Evolutionary conservation across 2,888 invertebrate species (phyloP), one percentile per base, ranked within the genome.

Genomic region (Caenorhabditis angaria): DNA sequence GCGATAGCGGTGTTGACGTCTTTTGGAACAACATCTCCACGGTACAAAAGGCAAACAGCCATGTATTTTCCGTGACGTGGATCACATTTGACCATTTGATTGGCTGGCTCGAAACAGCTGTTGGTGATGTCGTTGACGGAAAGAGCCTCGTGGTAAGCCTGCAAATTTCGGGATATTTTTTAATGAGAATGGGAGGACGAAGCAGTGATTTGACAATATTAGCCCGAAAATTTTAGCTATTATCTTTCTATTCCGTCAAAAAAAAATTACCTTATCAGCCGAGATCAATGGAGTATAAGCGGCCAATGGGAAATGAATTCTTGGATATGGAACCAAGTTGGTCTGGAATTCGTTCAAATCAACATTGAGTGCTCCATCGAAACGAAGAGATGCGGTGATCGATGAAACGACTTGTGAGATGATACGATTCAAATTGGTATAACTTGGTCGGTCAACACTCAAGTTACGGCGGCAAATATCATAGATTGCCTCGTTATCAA

Each of bases 1-100:
- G 94, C 94, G 88, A 94, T 94, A 62, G 94, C 94, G 25, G 94
- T 94, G 88, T 94, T 94, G 51, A 94, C 94, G 88, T 94, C 94
- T 90, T 89, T 95, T 76, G 95, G 95, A 8, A 95, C 95, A 72
- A 94, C 94, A 89, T 95, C 94, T 76, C 94, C 94, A 87, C 94
- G 66, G 73, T 88, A 82, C 87, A 89, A 81, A 87, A 89, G 67
- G 88, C 89, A 83, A 14, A 78, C 88, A 32, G 89, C 89, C 89
- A 78, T 89, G 83, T 89, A 89, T 80, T 90, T 90, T 48, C 88
- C 88, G 76, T 88, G 86, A 2, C 92, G 91, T 92, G 91, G 92
- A 88, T 93, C 92, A 86, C 94, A 93, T 85, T 92, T 92, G 0
- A 94, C 94, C 94, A 94, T 93, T 90, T 94, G 94, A 89, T 94